Conservation (phyloP, 2,113 vertebrate species). For the Pipra filicauda region DNA sequence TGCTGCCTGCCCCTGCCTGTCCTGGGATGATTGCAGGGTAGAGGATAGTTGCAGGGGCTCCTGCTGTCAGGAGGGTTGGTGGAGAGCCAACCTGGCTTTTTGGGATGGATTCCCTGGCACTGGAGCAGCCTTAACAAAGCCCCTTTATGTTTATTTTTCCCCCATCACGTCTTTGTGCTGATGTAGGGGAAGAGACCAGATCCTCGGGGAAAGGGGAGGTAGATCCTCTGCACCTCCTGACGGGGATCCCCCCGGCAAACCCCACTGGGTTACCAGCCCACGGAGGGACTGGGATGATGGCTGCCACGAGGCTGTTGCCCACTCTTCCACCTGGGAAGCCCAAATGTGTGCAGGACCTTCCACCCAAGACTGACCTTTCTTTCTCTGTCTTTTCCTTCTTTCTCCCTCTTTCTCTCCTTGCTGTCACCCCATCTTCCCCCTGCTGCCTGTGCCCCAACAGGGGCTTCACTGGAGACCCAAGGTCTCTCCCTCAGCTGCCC, state of each 20-base stretch:
- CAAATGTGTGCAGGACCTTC: not conserved
- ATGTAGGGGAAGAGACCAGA: not conserved
- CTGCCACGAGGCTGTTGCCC: fast-evolving
- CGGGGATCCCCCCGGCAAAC: not conserved
- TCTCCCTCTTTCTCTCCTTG: not conserved
- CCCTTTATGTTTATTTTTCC: not conserved
- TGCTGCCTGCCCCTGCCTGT: not conserved
- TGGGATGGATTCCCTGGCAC: not conserved
- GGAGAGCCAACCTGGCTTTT: not conserved
- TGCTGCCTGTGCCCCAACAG: fast-evolving
- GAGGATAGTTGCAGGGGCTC: not conserved
- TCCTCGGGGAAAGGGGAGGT: not conserved
- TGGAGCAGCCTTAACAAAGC: not conserved
- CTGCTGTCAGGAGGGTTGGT: not conserved
- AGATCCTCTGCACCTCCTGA: not conserved
- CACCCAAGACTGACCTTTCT: not conserved
- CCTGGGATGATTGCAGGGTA: fast-evolving
- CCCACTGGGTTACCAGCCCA: not conserved
- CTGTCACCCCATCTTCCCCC: not conserved
- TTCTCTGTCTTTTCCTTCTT: slow-evolving; percentile 34
- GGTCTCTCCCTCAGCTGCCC: not conserved
- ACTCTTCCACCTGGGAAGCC: not conserved
- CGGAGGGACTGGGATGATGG: not conserved
- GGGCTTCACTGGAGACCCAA: not conserved
- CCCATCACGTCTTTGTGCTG: not conserved